A percentile compares a stretch with the other conserved stretches of the same genome.
phyloP scores from a whole-genome alignment of 2,113 vertebrate genomes.

The Mastomys natalensis region DNA sequence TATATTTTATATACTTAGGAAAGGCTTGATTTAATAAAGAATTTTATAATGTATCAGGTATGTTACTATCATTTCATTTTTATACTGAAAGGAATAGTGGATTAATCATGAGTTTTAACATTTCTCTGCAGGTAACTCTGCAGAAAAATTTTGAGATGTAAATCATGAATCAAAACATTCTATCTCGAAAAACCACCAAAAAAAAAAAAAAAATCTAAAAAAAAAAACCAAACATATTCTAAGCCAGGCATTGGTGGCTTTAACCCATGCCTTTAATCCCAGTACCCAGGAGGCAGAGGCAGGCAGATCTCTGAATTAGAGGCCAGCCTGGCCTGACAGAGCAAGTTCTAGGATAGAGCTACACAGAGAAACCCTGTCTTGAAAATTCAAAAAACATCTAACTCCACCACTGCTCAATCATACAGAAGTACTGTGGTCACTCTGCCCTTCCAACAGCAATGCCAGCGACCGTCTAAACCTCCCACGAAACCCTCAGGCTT shows the following conservation, averaged over 20 bases:
- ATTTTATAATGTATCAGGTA: background rate
- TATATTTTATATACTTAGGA: slow-evolving; percentile 19
- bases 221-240: no score
- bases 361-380: background rate
- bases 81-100: slow-evolving; percentile 41
- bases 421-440: background rate
- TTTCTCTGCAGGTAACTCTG: background rate
- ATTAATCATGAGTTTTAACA: background rate
- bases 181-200: no score
- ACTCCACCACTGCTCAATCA: background rate
- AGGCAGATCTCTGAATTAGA: background rate
- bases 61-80: slow-evolving; percentile 33
- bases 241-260: background rate
- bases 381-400: background rate
- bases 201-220: no score
- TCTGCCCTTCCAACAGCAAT: background rate
- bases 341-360: background rate
- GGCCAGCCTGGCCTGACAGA: background rate
- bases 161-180: slow-evolving; percentile 19
- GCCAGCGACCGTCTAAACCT: background rate
- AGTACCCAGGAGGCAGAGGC: background rate
- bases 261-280: background rate
- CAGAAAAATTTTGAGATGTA: slow-evolving; percentile 37
- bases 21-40: slow-evolving; percentile 48
- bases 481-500: background rate